phyloP scores from a whole-genome alignment of 2,113 vertebrate genomes.

The Syngnathoides biaculeatus region DNA sequence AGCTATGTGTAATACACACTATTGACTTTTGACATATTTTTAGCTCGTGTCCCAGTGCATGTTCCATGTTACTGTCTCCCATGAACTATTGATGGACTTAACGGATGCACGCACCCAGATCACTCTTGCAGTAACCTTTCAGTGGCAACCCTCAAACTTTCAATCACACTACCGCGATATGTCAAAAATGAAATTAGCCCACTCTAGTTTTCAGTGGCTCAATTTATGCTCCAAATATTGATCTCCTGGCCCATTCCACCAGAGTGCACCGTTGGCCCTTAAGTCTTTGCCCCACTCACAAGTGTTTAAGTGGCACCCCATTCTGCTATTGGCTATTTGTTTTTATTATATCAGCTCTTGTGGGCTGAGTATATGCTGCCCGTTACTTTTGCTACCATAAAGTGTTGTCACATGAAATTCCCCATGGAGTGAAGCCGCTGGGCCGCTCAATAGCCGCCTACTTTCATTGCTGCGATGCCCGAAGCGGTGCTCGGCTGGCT shows the following conservation, averaged over 20 bases:
- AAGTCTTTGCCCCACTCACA: constrained; percentile 3
- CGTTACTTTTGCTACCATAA: constrained; percentile 24
- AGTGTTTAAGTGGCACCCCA: constrained; percentile 35
- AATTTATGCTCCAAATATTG: constrained; percentile 1
- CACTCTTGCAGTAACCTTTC: neutral
- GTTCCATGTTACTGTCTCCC: neutral
- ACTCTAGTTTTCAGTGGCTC: neutral
- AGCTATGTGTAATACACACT: no score
- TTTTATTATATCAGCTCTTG: constrained; percentile 56
- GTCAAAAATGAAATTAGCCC: neutral
- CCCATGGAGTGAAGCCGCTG: constrained; percentile 42
- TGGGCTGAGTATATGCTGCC: constrained; percentile 22
- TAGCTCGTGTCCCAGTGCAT: neutral
- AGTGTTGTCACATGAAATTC: constrained; percentile 54
- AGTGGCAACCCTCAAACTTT: neutral
- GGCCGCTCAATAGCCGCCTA: constrained; percentile 25
- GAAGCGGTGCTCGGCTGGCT: constrained; percentile 12
- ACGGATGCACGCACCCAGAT: neutral
- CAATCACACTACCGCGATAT: neutral
- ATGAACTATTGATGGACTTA: neutral
- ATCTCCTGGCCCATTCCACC: constrained; percentile 47
- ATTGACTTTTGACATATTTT: no score
- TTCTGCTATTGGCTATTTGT: constrained; percentile 17
- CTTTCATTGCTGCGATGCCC: constrained; percentile 28
- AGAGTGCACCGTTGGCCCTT: constrained; percentile 63